Evolutionary conservation across 2,797 vertebrate species (phyloP).

Genomic region (Notolepis coatsorum): DNA sequence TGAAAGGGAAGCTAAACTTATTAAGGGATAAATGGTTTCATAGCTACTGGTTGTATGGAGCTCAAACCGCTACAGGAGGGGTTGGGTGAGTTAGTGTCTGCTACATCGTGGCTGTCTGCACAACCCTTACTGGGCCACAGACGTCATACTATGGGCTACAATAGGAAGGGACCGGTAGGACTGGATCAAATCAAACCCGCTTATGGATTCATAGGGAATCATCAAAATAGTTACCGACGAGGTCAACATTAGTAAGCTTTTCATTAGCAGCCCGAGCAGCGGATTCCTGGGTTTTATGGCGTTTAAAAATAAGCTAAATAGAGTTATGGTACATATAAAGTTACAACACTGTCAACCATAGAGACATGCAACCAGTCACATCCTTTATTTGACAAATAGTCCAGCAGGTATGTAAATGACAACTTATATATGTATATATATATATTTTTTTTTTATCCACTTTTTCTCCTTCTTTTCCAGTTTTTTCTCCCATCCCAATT

Average conservation of each 20-base stretch:
- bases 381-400: neutral
- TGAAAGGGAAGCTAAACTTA: neutral
- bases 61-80: neutral
- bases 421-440: too few species aligned
- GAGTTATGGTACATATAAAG: neutral
- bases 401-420: neutral
- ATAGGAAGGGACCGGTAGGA: too few species aligned
- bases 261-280: neutral
- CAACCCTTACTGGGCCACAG: neutral
- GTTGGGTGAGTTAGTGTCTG: neutral
- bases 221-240: too few species aligned
- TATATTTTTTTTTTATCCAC: too few species aligned
- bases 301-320: too few species aligned
- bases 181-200: too few species aligned
- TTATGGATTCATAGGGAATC: too few species aligned
- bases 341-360: neutral
- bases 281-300: neutral
- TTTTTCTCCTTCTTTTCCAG: too few species aligned
- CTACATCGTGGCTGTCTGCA: neutral
- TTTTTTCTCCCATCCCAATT: too few species aligned
- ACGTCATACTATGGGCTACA: too few species aligned
- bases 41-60: neutral
- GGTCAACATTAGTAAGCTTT: too few species aligned
- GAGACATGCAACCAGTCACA: constrained; percentile 1
- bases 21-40: neutral